These are phyloP conservation scores for Hydrolagus colliei DNA, from an alignment of 2,797 vertebrate species.

Conservation along the genomic window DNA sequence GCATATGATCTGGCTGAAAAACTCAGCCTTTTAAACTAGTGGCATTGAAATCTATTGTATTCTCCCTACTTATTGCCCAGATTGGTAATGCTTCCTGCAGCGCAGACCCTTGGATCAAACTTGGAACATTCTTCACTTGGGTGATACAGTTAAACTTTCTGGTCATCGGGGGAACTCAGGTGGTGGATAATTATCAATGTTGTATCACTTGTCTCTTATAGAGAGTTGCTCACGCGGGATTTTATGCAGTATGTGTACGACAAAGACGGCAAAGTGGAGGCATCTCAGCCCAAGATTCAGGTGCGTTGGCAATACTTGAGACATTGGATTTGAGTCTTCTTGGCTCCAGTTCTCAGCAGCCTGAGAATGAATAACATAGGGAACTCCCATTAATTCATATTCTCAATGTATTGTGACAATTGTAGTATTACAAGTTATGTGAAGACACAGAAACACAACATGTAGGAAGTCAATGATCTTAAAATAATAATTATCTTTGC, in stretches of 20 bases:
- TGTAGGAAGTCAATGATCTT: too few relatives aligned
- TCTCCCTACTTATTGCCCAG: background rate
- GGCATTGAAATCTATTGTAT: too few relatives aligned
- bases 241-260: constrained; percentile 58
- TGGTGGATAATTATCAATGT: background rate
- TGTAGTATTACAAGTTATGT: too few relatives aligned
- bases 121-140: too few relatives aligned
- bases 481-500: too few relatives aligned
- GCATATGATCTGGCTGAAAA: too few relatives aligned
- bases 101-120: too few relatives aligned
- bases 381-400: too few relatives aligned
- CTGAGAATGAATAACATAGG: background rate
- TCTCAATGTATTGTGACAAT: too few relatives aligned
- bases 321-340: background rate
- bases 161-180: background rate
- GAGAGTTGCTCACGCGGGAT: constrained; percentile 66
- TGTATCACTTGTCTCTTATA: constrained; percentile 47
- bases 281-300: constrained; percentile 42
- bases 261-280: constrained; percentile 43
- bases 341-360: background rate
- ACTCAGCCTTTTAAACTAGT: background rate
- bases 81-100: background rate
- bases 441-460: too few relatives aligned
- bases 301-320: constrained; percentile 43
- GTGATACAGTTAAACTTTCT: background rate